Evolutionary conservation across 2,113 vertebrate genomes (phyloP), one percentile per base, ranked within the genome.

Genomic region (Indicator maculatus): DNA sequence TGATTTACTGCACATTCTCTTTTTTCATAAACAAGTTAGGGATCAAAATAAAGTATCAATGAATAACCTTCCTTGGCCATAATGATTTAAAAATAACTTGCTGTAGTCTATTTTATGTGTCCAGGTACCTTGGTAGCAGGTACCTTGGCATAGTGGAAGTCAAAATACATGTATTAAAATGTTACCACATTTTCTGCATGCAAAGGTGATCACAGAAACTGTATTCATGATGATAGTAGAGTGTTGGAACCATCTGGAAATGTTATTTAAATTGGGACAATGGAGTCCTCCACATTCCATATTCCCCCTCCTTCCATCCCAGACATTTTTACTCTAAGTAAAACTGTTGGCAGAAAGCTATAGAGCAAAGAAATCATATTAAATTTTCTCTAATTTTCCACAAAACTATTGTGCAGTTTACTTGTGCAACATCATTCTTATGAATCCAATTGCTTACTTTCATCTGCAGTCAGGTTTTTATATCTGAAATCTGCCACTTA

Each of bases 271-370:
- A 88, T 39, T 9, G 1, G 6, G 10, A 44, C 30, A 30, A 7
- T 19, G 18, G 15, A 71, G 59, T 63, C 9, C 12, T 78, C 11
- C 16, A 63, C 4, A 36, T 36, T 36, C 8, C 36, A n/a, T 56
- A 56, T 69, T 41, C 7, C 4, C 14, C 5, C 5, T 73, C 16
- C 3, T 7, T 50, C 5, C 3, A n/a, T 1, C 2, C 5, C 15
- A 80, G 19, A 8, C 0, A 2, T 8, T 19, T 5, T 33, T 74
- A 63, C 9, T 45, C 5, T 58, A 53, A 63, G 3, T 38, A 63
- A 71, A 78, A 58, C n/a, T 82, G 16, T 16, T 50, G 45, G 4
- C 3, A 3, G 38, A 89, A 72, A n/a, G 52, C 2, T 9, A 9
- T 45, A 55, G 73, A 28, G 2, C 16, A 47, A 23, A 56, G 47